Evolutionary conservation across 2,797 vertebrate genomes (phyloP).

Genomic region (Eospalax fontanierii): DNA sequence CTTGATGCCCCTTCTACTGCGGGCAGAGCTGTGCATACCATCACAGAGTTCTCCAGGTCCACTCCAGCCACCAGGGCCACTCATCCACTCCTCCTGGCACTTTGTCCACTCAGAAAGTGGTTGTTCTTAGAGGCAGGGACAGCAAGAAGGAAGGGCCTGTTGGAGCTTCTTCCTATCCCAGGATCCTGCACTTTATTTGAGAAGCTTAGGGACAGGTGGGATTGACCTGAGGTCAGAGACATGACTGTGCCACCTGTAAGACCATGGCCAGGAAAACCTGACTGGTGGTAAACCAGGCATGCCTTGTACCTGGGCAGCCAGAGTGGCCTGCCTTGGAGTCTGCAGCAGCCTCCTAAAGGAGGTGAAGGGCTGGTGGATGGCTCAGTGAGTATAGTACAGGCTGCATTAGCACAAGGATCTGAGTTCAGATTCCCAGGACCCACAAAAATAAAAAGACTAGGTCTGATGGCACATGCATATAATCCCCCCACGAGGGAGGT

Average conservation of each 20-base stretch:
- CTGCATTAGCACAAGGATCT: not conserved
- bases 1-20: not conserved
- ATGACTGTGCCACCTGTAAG: accelerated
- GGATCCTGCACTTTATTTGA: accelerated
- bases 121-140: accelerated
- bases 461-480: not conserved
- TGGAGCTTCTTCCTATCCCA: not conserved
- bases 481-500: too few species aligned
- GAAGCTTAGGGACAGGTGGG: not conserved
- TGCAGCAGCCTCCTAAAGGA: accelerated
- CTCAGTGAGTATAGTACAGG: not conserved
- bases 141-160: not conserved
- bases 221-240: accelerated
- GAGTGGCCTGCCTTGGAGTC: accelerated
- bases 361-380: not conserved
- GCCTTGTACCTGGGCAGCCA: accelerated
- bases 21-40: not conserved
- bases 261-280: not conserved
- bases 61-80: not conserved
- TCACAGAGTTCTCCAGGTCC: accelerated
- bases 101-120: not conserved
- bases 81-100: too few species aligned
- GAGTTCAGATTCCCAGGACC: not conserved
- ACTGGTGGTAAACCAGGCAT: accelerated
- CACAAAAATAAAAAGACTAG: not conserved